Base-by-base conservation (phyloP, 2,797 vertebrate genomes). In the Sarcophilus harrisii region DNA sequence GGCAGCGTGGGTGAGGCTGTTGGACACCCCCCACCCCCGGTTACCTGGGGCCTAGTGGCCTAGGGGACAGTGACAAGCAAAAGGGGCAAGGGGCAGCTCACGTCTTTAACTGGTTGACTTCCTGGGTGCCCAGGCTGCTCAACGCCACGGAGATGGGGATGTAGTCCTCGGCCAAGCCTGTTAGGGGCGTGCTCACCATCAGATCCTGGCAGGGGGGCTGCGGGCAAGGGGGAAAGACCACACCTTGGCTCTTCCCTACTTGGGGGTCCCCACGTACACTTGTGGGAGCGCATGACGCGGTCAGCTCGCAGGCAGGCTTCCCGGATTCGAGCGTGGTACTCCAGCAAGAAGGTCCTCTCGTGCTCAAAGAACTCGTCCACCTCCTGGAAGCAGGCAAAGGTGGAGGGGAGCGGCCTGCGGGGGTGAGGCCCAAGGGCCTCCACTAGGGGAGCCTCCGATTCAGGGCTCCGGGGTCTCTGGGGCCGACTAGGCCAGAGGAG, bases 321-420 rank as follows among this genome's bases (percentile, higher is more conserved):
- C 52, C 58, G 14, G 90, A 96, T 96, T 55, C 73, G 59, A 60
- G 89, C 45, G 28, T 98, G 97, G 45, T 97, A 96, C 66, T 97
- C 95, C 59, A 98, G 92, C 58, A 97, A 92, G 54, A 97, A 98
- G 54, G 92, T 96, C 54, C 95, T 92, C 95, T 97, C 95, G 0
- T 97, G 96, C 38, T 98, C 97, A 92, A 97, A 98, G 95, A 97
- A 97, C 59, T 97, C 97, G 45, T 96, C 97, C n/a, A 97, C 96
- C 73, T 98, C 95, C 97, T 96, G 73, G 28, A n/a, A 66, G 90
- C 92, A 93, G 59, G 58, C 21, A 52, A 93, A 32, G n/a, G n/a
- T n/a, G 5, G 66, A 16, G 14, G 29, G 14, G 9, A 91, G n/a
- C 90, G 92, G 55, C 32, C 89, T 90, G 16, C 59, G 92, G 0